Base-by-base conservation (phyloP, 2,113 vertebrate genomes). In the Gorilla gorilla region DNA sequence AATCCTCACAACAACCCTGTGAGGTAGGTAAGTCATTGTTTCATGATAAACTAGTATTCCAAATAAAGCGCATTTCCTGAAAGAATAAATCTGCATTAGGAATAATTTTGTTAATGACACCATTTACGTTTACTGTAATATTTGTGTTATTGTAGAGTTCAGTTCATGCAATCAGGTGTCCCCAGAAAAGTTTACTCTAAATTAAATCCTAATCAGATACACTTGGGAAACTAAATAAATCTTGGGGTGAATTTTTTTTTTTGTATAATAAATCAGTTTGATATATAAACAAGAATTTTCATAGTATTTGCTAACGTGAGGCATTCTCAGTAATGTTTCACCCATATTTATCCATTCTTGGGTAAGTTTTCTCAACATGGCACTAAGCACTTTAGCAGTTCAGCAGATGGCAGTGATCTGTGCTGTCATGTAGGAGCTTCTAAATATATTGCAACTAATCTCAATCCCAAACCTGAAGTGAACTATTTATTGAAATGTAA, bases 1-100 rank as follows among this genome's bases (percentile, higher is more conserved):
- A 96, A 96, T 84, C 98, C 98, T 98, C 98, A 98, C 98, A 98
- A 98, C 98, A 98, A 91, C 98, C 98, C 98, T 98, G 98, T 98
- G 98, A 98, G 98, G 97, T 97, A 98, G 98, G 98, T 94, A 91
- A 83, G 61, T 97, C 66, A 88, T 76, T 94, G 59, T 92, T 97
- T 89, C 13, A 4, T 82, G 83, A 89, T 82, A 95, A 93, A 88
- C n/a, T 86, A 83, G 72, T 90, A 96, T 89, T 94, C 20, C 85
- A 97, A 96, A 95, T 95, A 97, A 97, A 97, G 95, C 96, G 93
- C 97, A 96, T 93, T 88, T 96, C 55, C 70, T 86, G 83, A 91
- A 97, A 96, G 57, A 97, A 94, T 90, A 93, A 92, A 92, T 93
- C 72, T 95, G 38, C 66, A 93, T 90, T 52, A 93, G 52, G 59